These are phyloP conservation scores for Atherinomorus stipes DNA, from an alignment of 2,113 vertebrate species.

Conservation along the genomic window DNA sequence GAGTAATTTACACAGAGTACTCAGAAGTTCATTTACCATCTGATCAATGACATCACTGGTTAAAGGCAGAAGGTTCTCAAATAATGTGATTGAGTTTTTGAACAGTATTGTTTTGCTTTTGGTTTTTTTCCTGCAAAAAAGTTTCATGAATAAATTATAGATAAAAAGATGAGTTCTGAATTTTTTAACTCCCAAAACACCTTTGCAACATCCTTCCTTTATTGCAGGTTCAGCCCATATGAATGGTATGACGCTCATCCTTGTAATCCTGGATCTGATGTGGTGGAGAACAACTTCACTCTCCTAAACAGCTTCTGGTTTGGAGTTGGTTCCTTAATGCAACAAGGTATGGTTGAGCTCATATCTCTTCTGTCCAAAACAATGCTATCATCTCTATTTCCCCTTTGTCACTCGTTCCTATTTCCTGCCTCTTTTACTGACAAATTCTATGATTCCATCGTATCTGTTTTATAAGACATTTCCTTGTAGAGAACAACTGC, in stretches of 20 bases:
- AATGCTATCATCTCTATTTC: slow-evolving; percentile 32
- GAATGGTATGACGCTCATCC: slow-evolving; percentile 99
- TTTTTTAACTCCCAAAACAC: slow-evolving; percentile 1
- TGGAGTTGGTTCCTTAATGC: slow-evolving; percentile 97
- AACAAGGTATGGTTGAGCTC: slow-evolving; percentile 88
- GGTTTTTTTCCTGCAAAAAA: too few species aligned
- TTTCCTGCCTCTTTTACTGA: slow-evolving; percentile 70
- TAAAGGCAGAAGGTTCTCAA: too few species aligned
- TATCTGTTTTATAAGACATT: slow-evolving; percentile 70
- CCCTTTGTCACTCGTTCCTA: slow-evolving; percentile 22
- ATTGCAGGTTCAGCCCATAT: slow-evolving; percentile 93
- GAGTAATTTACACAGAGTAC: too few species aligned
- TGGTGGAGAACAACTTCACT: slow-evolving; percentile 99
- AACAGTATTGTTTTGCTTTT: too few species aligned
- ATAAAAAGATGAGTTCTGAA: not conserved
- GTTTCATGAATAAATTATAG: too few species aligned
- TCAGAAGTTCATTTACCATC: too few species aligned
- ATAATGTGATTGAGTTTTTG: too few species aligned
- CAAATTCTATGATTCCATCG: slow-evolving; percentile 72
- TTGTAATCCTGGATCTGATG: slow-evolving; percentile 94
- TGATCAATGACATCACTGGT: too few species aligned
- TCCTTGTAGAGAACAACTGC: slow-evolving; percentile 78
- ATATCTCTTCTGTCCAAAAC: slow-evolving; percentile 52
- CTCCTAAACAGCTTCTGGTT: slow-evolving; percentile 99
- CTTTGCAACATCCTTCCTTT: slow-evolving; percentile 25